Evolutionary conservation across 1,140 invertebrate genomes (phyloP).

Genomic region (Trichogramma pretiosum): DNA sequence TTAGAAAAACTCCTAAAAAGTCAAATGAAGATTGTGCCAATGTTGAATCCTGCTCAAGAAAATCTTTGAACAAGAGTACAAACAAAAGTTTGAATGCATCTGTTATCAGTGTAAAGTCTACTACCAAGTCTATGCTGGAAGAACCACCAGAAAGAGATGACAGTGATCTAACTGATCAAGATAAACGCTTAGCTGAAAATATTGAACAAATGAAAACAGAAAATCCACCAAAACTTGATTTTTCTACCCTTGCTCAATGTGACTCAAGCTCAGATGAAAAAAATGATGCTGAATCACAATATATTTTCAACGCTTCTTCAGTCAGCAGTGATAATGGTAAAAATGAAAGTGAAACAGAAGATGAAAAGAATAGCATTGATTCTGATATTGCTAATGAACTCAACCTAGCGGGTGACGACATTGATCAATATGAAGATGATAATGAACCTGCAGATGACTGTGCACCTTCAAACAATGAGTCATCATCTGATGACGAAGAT

Average conservation of each 20-base stretch:
- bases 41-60: no score
- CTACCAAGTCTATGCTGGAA: no score
- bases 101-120: not conserved
- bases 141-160: no score
- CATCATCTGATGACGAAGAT: slow-evolving; percentile 28
- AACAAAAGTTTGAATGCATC: not conserved
- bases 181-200: slow-evolving; percentile 2
- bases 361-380: slow-evolving; percentile 21
- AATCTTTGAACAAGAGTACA: not conserved
- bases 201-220: not conserved
- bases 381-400: slow-evolving; percentile 31
- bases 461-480: slow-evolving; percentile 31
- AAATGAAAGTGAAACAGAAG: not conserved
- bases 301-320: not conserved
- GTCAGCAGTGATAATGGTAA: no score
- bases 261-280: slow-evolving; percentile 1
- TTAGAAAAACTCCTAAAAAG: no score
- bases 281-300: not conserved
- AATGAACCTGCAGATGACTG: slow-evolving; percentile 31
- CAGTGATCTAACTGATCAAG: not conserved
- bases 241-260: not conserved
- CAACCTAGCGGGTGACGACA: slow-evolving; percentile 27
- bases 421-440: slow-evolving; percentile 28
- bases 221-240: slow-evolving; percentile 2
- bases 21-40: no score